Evolutionary conservation across 2,888 invertebrate species (phyloP), one percentile per base, ranked within the genome.

Genomic region (Cantharis rufa): DNA sequence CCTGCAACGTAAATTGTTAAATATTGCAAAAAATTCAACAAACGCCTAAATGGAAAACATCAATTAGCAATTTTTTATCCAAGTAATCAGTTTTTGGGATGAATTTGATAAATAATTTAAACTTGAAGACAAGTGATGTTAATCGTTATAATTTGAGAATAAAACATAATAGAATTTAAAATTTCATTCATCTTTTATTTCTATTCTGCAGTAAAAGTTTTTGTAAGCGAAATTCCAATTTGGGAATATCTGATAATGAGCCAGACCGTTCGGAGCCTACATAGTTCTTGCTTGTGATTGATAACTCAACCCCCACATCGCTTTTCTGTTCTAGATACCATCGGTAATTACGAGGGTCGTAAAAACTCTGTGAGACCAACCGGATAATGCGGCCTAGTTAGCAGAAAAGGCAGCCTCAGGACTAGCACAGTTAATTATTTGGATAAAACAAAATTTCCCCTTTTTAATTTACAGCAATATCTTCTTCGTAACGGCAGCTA

Each of bases 341-440:
- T 77, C 77, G 74, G 77, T 77, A 77, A 77, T 77, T 77, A 77
- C 74, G 77, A 77, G 77, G 77, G 74, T 77, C 77, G 77, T 77
- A 74, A 77, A 77, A 77, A 77, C 77, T 69, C 77, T 74, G 77
- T 72, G 77, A 77, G 77, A 77, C 77, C 77, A 71, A 62, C 77
- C 77, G 77, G 77, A 77, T 77, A 77, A 77, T 77, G 77, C 77
- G 77, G 77, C 74, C 77, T 77, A 77, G 77, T 77, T 77, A 77
- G 77, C 77, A 77, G 77, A 72, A 75, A 77, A 77, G 77, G 77
- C 77, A 72, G 77, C 77, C 77, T 74, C 77, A 70, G 77, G 77
- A 77, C 77, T 77, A 71, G 74, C 71, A 77, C 77, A 75, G 77
- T 77, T 77, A 77, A 77, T 77, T 77, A 77, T 77, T 77, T 77